Evolutionary conservation across 1,140 invertebrate genomes (phyloP).

Genomic region (Maniola jurtina): DNA sequence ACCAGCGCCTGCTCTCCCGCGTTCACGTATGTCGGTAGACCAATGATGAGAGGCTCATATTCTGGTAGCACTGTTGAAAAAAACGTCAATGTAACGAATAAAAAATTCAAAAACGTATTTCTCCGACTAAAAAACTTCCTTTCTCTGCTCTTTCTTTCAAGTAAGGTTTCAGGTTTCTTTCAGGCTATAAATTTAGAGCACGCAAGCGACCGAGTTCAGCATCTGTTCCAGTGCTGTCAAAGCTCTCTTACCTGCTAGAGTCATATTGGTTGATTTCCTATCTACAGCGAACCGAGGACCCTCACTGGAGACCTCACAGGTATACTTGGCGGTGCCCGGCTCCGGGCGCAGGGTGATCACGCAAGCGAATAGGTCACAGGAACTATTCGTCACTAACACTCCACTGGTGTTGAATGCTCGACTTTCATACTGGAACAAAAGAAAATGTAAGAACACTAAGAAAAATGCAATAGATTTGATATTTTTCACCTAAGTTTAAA

Average conservation of each 20-base stretch:
- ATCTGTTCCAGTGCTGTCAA: no score
- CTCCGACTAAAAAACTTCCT: no score
- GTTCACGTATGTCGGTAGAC: conserved; percentile 62
- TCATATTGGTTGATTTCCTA: conserved; percentile 60
- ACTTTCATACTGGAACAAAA: conserved; percentile 52
- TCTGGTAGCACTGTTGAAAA: conserved; percentile 58
- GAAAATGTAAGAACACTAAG: no score
- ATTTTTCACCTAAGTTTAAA: no score
- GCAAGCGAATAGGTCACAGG: conserved; percentile 50
- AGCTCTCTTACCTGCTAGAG: conserved; percentile 51
- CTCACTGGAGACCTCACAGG: conserved; percentile 68
- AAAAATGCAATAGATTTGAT: no score
- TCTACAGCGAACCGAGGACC: conserved; percentile 65
- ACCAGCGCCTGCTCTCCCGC: conserved; percentile 62
- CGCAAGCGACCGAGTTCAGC: no score
- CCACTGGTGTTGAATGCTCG: conserved; percentile 60
- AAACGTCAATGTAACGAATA: neutral
- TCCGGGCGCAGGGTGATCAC: conserved; percentile 55
- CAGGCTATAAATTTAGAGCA: no score
- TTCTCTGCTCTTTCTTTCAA: no score
- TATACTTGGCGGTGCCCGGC: conserved; percentile 57
- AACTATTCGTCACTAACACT: conserved; percentile 56
- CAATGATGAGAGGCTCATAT: conserved; percentile 69
- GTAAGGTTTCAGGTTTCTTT: no score
- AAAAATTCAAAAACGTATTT: no score